Evolutionary conservation across 1,140 invertebrate genomes (phyloP), one percentile per base, ranked within the genome.

Genomic region (Choristoneura fumiferana): DNA sequence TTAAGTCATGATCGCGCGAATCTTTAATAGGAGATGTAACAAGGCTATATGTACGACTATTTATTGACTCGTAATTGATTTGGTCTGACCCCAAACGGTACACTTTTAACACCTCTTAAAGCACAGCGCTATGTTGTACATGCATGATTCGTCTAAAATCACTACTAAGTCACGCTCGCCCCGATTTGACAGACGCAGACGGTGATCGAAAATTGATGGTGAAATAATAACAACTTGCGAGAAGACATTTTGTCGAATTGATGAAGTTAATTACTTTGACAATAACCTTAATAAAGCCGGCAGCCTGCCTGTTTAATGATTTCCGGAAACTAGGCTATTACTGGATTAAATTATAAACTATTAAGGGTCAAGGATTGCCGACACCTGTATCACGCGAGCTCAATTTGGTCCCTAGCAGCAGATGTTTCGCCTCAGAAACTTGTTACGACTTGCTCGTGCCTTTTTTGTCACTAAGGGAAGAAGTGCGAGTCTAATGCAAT

Each of bases 201-300:
- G 55, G 49, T 66, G 63, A 69, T 71, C 60, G 67, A 73, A 69
- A 67, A 75, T 71, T 76, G 70, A 77, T 71, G 70, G 63, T 22
- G 12, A 68, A 67, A 75, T 77, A 76, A 79, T 75, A 73, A 69
- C 62, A 60, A 35, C 62, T 55, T 54, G 49, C 45, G 15, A 60
- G 54, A 66, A 62, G 22, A 29, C 2, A 29, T 29, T 29, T 6
- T n/a, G n/a, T n/a, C 22, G 6, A 29, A 29, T 6, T 29, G 22
- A 29, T 29, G 2, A 29, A 29, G 22, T 29, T 29, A 5, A 15
- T n/a, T 49, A 1, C 22, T 12, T 29, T 6, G 10, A 29, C 14
- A 49, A 29, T 49, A 49, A 49, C 17, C 29, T 49, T 29, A 49
- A 49, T 49, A 6, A 10, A 4, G 6, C 43, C 18, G 18, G 18